Percentiles rank a stretch among this genome's conserved stretches.
phyloP scores from a whole-genome alignment of 2,888 invertebrate species.

The Dyspetes luteomarginatus region DNA sequence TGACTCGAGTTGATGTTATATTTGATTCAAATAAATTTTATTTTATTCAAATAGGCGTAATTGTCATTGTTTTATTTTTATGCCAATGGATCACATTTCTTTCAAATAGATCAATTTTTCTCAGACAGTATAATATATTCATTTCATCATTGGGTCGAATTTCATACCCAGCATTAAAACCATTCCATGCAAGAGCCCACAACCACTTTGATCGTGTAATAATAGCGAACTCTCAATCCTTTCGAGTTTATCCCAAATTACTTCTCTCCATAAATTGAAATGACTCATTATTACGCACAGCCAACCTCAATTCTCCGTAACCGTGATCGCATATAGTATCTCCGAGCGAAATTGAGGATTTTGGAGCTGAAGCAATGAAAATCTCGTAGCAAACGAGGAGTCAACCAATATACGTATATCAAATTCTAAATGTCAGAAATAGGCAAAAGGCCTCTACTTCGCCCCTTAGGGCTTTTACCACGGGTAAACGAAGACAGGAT shows the following conservation, averaged over 20 bases:
- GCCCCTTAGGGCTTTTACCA: constrained; percentile 17
- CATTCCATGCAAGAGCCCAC: too few relatives aligned
- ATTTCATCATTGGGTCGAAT: not conserved
- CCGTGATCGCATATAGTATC: not conserved
- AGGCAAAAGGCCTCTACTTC: not conserved
- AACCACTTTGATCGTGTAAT: not conserved
- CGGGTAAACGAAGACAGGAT: constrained; percentile 23
- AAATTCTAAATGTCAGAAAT: constrained; percentile 1
- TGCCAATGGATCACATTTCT: too few relatives aligned
- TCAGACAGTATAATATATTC: too few relatives aligned
- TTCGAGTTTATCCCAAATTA: not conserved
- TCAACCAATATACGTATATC: not conserved
- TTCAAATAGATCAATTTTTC: too few relatives aligned
- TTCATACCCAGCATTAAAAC: not conserved
- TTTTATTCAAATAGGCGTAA: too few relatives aligned
- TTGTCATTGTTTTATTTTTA: too few relatives aligned
- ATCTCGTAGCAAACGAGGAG: not conserved
- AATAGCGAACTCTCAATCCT: not conserved
- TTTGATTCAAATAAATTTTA: too few relatives aligned
- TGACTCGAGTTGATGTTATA: too few relatives aligned
- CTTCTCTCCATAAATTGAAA: not conserved
- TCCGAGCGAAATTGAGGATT: not conserved
- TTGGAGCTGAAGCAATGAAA: not conserved
- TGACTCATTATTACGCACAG: not conserved
- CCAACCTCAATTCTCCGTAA: not conserved